Base-by-base conservation (phyloP, 2,888 invertebrate species). In the Timema podura region DNA sequence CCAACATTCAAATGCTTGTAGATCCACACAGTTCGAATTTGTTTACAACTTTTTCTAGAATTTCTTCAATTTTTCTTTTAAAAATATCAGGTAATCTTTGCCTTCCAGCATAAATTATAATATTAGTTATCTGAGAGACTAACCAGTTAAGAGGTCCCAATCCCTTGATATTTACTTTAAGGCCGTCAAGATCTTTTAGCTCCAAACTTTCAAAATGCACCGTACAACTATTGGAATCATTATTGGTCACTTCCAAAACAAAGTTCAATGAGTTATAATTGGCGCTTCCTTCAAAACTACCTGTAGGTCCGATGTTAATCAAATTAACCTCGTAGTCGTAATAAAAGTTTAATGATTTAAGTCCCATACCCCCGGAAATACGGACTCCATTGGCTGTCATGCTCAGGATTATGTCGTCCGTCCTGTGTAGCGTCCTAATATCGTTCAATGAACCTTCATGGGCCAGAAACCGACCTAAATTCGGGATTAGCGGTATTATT, bases 291-390 rank as follows among this genome's bases (percentile, higher is more conserved):
- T 30, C 44, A 13, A 61, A 11, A 6, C 44, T 30, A 13, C 61
- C 61, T 3, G 44, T 61, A 13, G 44, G 61, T 30, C 61, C 61
- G 44, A 44, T 44, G 30, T 44, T 45, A 10, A 61, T 30, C 61
- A 61, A 3, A 13, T 45, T 61, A 10, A 61, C 44, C 10, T 61
- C 61, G 61, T 61, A 61, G 61, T 61, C 44, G 61, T 61, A 61
- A 45, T 11, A 16, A 45, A 61, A 61, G 6, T 44, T 30, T 13
- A 61, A 45, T 9, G 61, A 44, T 13, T 8, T 6, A 30, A 61
- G 61, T 13, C 61, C 61, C 30, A 44, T 44, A 45, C 44, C 61
- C 44, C 61, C 61, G 2, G 44, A 44, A 30, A 61, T 30, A 7
- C 61, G 61, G 5, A 44, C 2, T 5, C 30, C 61, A 6, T 9